Conservation (phyloP, 2,888 invertebrate species). For the Megaustenia siamemsis region DNA sequence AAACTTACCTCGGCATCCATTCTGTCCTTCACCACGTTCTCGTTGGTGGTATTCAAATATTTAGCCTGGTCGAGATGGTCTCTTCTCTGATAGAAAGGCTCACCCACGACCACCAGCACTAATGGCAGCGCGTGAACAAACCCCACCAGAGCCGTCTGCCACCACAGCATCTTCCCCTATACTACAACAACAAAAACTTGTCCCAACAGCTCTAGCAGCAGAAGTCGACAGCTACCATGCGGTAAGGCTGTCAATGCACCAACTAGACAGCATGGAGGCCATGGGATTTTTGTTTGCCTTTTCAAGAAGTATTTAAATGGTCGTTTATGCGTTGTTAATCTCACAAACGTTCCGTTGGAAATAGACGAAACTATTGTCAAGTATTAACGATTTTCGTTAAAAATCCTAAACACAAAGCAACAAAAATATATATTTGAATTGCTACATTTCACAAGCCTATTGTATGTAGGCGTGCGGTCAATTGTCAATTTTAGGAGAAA, state of each 20-base stretch:
- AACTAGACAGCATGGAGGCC: background rate
- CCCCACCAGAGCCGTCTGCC: slow-evolving; percentile 42
- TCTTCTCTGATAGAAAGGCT: slow-evolving; percentile 70
- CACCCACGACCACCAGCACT: slow-evolving; percentile 59
- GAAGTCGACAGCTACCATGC: background rate
- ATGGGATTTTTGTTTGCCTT: no score
- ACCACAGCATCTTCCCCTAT: slow-evolving; percentile 45
- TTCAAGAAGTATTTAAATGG: no score
- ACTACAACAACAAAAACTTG: background rate
- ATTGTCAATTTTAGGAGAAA: no score
- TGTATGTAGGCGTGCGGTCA: no score
- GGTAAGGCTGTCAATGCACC: slow-evolving; percentile 24
- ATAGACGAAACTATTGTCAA: no score
- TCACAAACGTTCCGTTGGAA: no score
- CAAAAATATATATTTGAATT: no score
- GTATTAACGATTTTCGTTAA: no score
- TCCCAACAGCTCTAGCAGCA: slow-evolving; percentile 16
- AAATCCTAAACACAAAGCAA: no score
- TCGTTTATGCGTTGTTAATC: no score
- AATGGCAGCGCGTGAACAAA: slow-evolving; percentile 52
- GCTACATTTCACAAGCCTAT: no score
- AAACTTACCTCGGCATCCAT: slow-evolving; percentile 72
- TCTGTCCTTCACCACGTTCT: slow-evolving; percentile 66
- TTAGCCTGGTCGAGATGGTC: slow-evolving; percentile 71
- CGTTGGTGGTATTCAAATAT: slow-evolving; percentile 59